A percentile compares a stretch with the other conserved stretches of the same genome.
phyloP scores from a whole-genome alignment of 1,140 invertebrate species.

The Hylyphantes graminicola region DNA sequence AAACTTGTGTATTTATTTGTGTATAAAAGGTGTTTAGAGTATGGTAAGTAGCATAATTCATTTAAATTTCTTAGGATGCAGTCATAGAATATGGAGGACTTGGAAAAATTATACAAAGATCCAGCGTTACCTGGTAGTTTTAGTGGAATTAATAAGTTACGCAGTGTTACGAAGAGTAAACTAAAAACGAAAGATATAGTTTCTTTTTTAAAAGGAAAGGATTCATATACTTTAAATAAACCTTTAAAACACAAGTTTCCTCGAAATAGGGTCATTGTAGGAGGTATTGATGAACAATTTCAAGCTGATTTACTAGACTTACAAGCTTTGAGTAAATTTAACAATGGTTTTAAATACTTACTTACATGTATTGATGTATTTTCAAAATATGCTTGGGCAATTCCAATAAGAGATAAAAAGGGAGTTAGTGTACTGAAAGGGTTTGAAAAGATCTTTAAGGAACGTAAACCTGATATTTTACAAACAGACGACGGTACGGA shows the following conservation, averaged over 20 bases:
- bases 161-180: background rate
- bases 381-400: constrained; percentile 62
- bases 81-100: background rate
- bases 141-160: background rate
- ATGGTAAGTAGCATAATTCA: too few relatives aligned
- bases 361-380: constrained; percentile 64
- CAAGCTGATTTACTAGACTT: constrained; percentile 63
- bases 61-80: too few relatives aligned
- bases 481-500: constrained; percentile 54
- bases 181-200: constrained; percentile 37
- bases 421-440: constrained; percentile 3
- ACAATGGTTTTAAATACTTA: constrained; percentile 62
- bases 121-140: background rate
- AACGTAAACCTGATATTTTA: background rate
- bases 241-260: constrained; percentile 60
- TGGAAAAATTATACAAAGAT: constrained; percentile 48
- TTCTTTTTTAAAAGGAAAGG: constrained; percentile 61
- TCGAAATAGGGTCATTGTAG: constrained; percentile 27
- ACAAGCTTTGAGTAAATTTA: constrained; percentile 47
- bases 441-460: constrained; percentile 57
- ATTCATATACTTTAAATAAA: constrained; percentile 62
- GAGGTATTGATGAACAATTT: constrained; percentile 61
- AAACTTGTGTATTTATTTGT: background rate
- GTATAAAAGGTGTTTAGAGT: background rate
- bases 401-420: constrained; percentile 61